Conservation (phyloP, 2,888 invertebrate genomes). For the Drosophila birchii region DNA sequence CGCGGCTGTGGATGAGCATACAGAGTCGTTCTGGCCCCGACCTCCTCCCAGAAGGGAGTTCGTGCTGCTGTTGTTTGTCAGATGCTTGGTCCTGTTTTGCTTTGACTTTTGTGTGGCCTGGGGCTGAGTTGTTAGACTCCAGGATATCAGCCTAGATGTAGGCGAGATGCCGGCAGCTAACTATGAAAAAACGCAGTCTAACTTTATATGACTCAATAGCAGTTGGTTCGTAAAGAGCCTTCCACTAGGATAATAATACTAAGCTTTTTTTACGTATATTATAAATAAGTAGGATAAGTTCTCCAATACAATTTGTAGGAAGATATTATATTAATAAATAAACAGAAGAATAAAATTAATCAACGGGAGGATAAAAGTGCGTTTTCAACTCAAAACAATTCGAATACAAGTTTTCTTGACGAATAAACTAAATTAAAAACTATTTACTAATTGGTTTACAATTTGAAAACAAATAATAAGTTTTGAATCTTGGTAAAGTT, state of each 20-base stretch:
- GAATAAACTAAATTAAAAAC: no score
- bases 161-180: slow-evolving; percentile 19
- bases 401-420: no score
- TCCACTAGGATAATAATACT: no score
- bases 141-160: slow-evolving; percentile 43
- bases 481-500: no score
- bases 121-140: slow-evolving; percentile 37
- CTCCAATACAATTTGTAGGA: not conserved
- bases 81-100: slow-evolving; percentile 45
- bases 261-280: not conserved
- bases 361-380: no score
- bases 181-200: slow-evolving; percentile 5
- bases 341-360: no score
- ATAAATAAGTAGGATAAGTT: not conserved
- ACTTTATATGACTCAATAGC: slow-evolving; percentile 4
- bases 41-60: slow-evolving; percentile 17
- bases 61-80: slow-evolving; percentile 42
- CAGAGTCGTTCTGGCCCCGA: slow-evolving; percentile 27
- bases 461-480: no score
- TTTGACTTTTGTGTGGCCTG: slow-evolving; percentile 46
- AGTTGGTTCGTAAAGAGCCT: not conserved
- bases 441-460: no score
- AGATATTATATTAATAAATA: no score
- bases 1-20: slow-evolving; percentile 70
- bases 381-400: no score